Evolutionary conservation across 2,888 invertebrate genomes (phyloP), one percentile per base, ranked within the genome.

Genomic region (Biston betularia): DNA sequence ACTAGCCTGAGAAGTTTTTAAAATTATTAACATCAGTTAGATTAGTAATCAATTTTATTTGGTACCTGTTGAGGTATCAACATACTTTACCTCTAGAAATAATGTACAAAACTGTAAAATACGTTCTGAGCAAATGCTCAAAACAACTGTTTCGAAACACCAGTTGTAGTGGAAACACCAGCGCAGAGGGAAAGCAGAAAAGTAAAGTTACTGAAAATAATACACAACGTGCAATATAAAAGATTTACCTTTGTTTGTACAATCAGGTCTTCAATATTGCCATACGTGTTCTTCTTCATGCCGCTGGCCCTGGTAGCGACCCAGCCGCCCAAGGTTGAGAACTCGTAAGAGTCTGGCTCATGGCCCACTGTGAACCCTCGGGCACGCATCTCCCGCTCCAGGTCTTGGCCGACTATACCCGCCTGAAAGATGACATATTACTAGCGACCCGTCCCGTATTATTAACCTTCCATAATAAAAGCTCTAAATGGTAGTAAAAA

Each of bases 261-360:
- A 11, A 99, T 91, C 56, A 99, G 94, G 84, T 99, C 99, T 88
- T 99, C 99, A 69, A 99, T 99, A 83, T 99, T 99, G 0, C 99
- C 99, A 77, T 99, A 99, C 0, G 97, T 96, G 87, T 99, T 99
- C 89, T 99, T 99, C 94, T 99, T 99, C 99, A 99, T 99, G 61
- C 99, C 99, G n/a, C 98, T 98, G 0, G 99, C 99, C 58, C 98
- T 92, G 0, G 99, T 99, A 3, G 98, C 98, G 53, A 99, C 98
- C 99, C 99, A 99, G 0, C 99, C 99, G 6, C 99, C 99, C 1
- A 99, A 94, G 12, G 98, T 97, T 1, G 98, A 98, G 92, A 99
- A 99, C 90, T 99, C 99, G 88, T 98, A 98, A 1, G 99, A 99
- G 85, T 99, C 99, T 0, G 99, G 99, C 85, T 99, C 99, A 86